Percentiles rank a stretch among this genome's conserved stretches.
phyloP scores from a whole-genome alignment of 2,797 vertebrate genomes.

The Spinibarbus caldwelli region DNA sequence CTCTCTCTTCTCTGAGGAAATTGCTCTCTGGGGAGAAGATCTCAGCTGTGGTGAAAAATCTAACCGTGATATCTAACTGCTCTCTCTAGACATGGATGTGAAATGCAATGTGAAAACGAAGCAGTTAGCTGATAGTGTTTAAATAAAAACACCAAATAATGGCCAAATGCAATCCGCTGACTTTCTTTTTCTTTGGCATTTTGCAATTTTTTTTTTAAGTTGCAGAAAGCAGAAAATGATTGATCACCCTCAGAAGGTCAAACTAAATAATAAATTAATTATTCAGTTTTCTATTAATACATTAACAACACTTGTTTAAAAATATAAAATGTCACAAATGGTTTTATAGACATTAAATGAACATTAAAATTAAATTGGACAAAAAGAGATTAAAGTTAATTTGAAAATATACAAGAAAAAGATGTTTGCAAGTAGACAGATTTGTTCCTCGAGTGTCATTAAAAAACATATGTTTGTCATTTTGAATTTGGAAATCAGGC shows the following conservation, averaged over 20 bases:
- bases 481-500: background rate
- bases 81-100: slow-evolving; percentile 27
- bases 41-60: slow-evolving; percentile 8
- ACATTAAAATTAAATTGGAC: background rate
- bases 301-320: background rate
- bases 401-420: background rate
- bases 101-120: background rate
- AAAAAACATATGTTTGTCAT: background rate
- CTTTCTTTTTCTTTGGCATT: background rate
- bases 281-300: background rate
- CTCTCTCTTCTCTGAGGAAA: slow-evolving; percentile 16
- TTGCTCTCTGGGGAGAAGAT: slow-evolving; percentile 43
- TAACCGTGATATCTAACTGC: slow-evolving; percentile 12
- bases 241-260: background rate
- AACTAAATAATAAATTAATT: background rate
- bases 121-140: background rate
- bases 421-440: background rate
- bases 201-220: background rate
- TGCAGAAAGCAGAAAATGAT: background rate
- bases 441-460: background rate
- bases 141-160: background rate
- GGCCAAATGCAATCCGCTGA: background rate
- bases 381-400: background rate
- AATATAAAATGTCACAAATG: too few relatives aligned
- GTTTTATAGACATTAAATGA: background rate